Conservation (phyloP, 1,140 invertebrate genomes). For the Zelostemma sp. region DNA sequence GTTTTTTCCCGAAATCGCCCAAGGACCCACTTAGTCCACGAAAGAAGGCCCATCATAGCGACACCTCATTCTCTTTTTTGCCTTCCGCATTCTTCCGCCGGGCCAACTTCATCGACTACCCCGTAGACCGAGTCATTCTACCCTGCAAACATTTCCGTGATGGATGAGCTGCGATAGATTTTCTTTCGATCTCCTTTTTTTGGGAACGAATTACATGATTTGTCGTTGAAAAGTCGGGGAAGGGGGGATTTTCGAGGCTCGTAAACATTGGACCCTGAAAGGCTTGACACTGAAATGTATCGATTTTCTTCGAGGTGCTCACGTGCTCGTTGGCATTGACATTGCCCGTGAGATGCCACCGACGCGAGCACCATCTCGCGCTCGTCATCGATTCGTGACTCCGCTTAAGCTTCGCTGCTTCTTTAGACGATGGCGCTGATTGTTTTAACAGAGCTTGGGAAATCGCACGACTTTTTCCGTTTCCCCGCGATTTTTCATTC, state of each 20-base stretch:
- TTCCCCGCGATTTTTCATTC: neutral
- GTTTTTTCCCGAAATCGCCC: slow-evolving; percentile 17
- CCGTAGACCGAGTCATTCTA: too few species aligned
- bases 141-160: too few species aligned
- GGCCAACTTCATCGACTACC: too few species aligned
- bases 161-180: too few species aligned
- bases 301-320: slow-evolving; percentile 64
- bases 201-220: too few species aligned
- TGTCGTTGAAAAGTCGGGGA: too few species aligned
- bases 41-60: slow-evolving; percentile 18
- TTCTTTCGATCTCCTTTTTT: too few species aligned
- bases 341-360: slow-evolving; percentile 59
- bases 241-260: slow-evolving; percentile 10
- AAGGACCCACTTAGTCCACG: slow-evolving; percentile 5
- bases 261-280: slow-evolving; percentile 27
- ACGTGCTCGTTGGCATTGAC: slow-evolving; percentile 70
- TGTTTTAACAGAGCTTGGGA: neutral
- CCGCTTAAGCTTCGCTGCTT: slow-evolving; percentile 24
- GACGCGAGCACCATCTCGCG: slow-evolving; percentile 61
- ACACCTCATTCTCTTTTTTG: neutral
- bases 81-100: too few species aligned
- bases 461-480: neutral
- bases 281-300: slow-evolving; percentile 63
- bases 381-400: slow-evolving; percentile 48
- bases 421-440: slow-evolving; percentile 37